Percentiles rank a stretch among this genome's conserved stretches.
These are phyloP conservation scores for Papilio machaon DNA, from an alignment of 1,140 invertebrate genomes.

Conservation along the genomic window DNA sequence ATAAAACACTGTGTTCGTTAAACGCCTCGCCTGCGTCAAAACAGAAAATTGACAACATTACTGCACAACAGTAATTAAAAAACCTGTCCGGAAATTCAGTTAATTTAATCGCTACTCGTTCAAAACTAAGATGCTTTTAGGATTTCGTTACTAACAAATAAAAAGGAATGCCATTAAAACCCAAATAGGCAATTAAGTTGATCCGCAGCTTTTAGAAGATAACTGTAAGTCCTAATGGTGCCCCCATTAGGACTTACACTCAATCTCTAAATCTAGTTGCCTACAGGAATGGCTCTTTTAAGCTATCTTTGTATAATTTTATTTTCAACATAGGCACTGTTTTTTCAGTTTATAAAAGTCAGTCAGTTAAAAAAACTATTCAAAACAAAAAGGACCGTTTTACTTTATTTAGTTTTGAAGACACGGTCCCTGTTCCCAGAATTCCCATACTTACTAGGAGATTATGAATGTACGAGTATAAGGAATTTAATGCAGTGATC, in stretches of 20 bases:
- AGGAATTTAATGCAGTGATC: background rate
- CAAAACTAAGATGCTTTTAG: background rate
- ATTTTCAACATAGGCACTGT: background rate
- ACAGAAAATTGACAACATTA: too few species aligned
- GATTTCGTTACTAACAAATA: background rate
- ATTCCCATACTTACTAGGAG: conserved; percentile 9
- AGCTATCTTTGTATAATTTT: background rate
- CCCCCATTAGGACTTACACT: background rate
- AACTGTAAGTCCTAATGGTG: too few species aligned
- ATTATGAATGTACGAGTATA: conserved; percentile 3
- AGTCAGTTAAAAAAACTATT: background rate
- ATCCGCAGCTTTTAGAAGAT: conserved; percentile 21
- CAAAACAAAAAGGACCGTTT: background rate
- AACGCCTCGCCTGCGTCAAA: too few species aligned
- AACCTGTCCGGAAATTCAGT: background rate
- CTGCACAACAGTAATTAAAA: too few species aligned
- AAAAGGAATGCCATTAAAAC: conserved; percentile 20
- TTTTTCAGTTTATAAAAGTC: background rate
- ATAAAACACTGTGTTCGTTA: background rate
- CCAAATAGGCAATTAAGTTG: conserved; percentile 30
- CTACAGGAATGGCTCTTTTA: background rate
- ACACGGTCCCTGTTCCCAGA: background rate
- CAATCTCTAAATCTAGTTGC: background rate
- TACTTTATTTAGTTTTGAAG: background rate
- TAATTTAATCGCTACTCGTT: background rate